Conservation (phyloP, 2,797 vertebrate genomes). For the Oceanodroma leucorhoa region DNA sequence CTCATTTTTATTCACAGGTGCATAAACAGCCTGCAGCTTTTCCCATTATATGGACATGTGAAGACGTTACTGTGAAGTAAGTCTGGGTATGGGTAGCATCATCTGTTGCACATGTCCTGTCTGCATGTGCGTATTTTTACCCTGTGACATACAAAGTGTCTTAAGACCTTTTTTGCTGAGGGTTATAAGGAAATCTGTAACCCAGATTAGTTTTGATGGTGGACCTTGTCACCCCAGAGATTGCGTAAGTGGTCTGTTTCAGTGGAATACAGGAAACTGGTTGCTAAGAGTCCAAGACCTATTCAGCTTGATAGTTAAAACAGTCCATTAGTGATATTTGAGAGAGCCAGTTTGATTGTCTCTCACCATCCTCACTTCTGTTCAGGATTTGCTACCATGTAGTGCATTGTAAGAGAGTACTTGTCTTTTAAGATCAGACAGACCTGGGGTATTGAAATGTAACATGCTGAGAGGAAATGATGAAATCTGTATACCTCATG, state of each 20-base stretch:
- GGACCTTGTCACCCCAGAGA: background rate
- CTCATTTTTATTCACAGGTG: background rate
- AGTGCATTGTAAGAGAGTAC: background rate
- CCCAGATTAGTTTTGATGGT: background rate
- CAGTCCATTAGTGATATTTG: background rate
- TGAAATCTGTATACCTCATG: background rate
- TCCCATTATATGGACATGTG: background rate
- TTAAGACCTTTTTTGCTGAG: background rate
- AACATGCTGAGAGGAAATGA: background rate
- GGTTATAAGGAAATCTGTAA: background rate
- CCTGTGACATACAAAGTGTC: rapidly evolving
- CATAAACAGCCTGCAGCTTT: background rate
- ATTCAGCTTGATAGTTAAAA: background rate
- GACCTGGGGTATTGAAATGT: background rate
- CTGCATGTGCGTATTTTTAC: background rate
- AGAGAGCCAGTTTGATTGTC: background rate
- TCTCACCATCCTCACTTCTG: background rate
- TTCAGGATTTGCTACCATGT: background rate
- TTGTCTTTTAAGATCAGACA: background rate
- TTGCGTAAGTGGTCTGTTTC: background rate
- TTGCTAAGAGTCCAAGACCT: background rate
- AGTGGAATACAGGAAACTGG: background rate
- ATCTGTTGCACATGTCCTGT: background rate
- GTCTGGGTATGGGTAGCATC: background rate
- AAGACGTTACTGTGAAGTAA: background rate